Percentiles rank a stretch among this genome's conserved stretches.
Conservation (phyloP, 2,888 invertebrate species). For the Slavum lentiscoides region DNA sequence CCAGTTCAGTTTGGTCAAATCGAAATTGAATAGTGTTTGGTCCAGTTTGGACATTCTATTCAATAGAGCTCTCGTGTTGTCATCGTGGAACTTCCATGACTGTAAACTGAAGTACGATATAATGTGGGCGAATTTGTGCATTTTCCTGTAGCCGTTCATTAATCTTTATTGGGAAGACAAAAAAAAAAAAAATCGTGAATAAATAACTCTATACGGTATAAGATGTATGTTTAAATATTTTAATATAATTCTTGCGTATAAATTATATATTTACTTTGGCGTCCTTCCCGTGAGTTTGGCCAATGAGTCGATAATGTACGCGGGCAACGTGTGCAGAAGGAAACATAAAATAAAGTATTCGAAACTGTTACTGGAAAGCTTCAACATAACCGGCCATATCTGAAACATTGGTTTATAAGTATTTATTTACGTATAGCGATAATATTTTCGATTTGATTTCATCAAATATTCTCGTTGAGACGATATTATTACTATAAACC, state of each 20-base stretch:
- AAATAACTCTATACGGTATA: too few species aligned
- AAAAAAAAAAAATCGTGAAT: neutral
- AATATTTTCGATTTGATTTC: too few species aligned
- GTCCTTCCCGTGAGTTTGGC: constrained; percentile 67
- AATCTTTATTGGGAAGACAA: neutral
- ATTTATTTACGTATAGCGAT: too few species aligned
- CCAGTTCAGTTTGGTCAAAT: constrained; percentile 76
- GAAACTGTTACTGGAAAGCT: constrained; percentile 65
- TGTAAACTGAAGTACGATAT: constrained; percentile 79
- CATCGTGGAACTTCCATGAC: constrained; percentile 74
- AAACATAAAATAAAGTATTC: constrained; percentile 65
- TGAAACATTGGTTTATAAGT: neutral
- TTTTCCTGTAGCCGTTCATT: neutral
- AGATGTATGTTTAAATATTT: too few species aligned
- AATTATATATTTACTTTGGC: neutral
- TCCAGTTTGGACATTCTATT: constrained; percentile 64
- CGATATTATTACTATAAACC: too few species aligned
- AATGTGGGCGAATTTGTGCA: constrained; percentile 66
- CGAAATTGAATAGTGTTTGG: constrained; percentile 71
- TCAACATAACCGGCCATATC: constrained; percentile 64
- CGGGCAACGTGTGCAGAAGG: constrained; percentile 74
- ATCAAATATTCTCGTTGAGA: too few species aligned
- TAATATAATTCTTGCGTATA: too few species aligned
- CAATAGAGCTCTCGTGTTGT: constrained; percentile 66
- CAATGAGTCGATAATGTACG: constrained; percentile 69